Evolutionary conservation across 2,797 vertebrate genomes (phyloP), one percentile per base, ranked within the genome.

Genomic region (Vireo griseus): DNA sequence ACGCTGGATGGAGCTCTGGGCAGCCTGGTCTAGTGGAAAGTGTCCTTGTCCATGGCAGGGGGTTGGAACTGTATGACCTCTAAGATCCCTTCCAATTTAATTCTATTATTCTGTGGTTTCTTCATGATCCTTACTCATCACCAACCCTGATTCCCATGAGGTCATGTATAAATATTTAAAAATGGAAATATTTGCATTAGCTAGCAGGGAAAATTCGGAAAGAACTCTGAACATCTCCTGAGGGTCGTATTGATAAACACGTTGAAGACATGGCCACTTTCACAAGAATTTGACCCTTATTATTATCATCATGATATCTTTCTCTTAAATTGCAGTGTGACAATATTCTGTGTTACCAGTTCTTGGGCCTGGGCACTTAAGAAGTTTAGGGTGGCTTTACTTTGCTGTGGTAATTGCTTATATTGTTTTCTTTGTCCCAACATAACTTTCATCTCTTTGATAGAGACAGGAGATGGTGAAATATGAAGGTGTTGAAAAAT

Each of bases 261-360:
- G 1, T 45, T 79, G 58, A 81, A 72, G 10, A 57, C 8, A 51
- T 0, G 0, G 9, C 1, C 3, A 11, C 68, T 72, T 63, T 21
- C 10, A 52, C 5, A 62, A 48, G 7, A 59, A 67, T 55, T 63
- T 89, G 18, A 33, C 7, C 2, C 4, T 9, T 68, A 4, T 5
- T 69, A 5, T 16, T 50, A 15, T 50, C 10, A 45, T 8, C 7
- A 45, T 1, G 11, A 5, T 52, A 25, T 10, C 5, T 63, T 75
- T n/a, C 6, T 25, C 11, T 68, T 48, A 57, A 75, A 40, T 3
- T 68, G 1, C 13, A 44, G 3, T 16, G 10, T 4, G 8, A 2
- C 13, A 69, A 21, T 40, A 6, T 66, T 21, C 10, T 31, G 4
- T 42, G 5, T 42, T 33, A 33, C 2, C 6, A 16, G 1, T 66